phyloP scores from a whole-genome alignment of 2,888 invertebrate genomes.

The Arenicola marina region DNA sequence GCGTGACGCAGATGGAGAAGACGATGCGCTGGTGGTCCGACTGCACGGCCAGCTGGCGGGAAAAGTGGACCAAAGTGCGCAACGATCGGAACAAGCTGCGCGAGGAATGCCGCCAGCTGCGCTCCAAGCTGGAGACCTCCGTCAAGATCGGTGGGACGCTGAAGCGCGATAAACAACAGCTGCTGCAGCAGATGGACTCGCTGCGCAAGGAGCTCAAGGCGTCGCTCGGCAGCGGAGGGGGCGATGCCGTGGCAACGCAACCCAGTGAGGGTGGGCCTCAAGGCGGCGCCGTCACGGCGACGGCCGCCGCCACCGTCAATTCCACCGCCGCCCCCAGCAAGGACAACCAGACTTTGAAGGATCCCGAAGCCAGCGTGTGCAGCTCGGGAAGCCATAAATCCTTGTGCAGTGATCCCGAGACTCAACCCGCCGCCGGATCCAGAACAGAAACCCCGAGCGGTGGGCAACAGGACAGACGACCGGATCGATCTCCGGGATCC shows the following conservation, averaged over 20 bases:
- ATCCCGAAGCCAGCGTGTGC: slow-evolving; percentile 15
- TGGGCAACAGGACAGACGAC: background rate
- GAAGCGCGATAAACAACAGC: slow-evolving; percentile 79
- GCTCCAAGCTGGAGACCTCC: slow-evolving; percentile 75
- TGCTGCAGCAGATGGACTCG: slow-evolving; percentile 73
- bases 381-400: slow-evolving; percentile 23
- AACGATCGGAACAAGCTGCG: slow-evolving; percentile 86
- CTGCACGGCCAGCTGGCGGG: slow-evolving; percentile 94
- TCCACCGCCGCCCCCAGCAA: background rate
- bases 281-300: too few relatives aligned
- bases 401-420: slow-evolving; percentile 4
- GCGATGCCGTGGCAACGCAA: too few relatives aligned
- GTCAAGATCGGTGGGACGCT: slow-evolving; percentile 66
- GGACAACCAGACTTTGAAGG: background rate
- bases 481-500: background rate
- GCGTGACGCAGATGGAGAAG: slow-evolving; percentile 98
- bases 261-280: too few relatives aligned
- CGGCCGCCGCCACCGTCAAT: too few relatives aligned
- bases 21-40: slow-evolving; percentile 99
- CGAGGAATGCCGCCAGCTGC: slow-evolving; percentile 83
- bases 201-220: slow-evolving; percentile 60
- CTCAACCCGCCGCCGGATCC: background rate
- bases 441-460: background rate
- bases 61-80: slow-evolving; percentile 89
- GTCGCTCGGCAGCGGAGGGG: background rate